A percentile compares a stretch with the other conserved stretches of the same genome.
phyloP scores from a whole-genome alignment of 2,888 invertebrate species.

The Gibbula magus region DNA sequence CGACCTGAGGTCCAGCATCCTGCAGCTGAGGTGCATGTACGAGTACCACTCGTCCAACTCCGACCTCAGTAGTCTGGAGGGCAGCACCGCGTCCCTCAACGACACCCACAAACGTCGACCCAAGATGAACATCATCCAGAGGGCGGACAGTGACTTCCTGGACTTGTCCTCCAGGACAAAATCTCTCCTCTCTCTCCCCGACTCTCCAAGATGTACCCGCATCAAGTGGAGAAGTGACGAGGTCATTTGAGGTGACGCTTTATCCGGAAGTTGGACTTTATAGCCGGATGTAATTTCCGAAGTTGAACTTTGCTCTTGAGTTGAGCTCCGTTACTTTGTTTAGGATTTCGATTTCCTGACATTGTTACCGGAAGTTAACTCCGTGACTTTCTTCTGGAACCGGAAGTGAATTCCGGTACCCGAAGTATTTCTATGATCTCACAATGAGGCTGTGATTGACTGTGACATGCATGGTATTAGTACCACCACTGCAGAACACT shows the following conservation, averaged over 20 bases:
- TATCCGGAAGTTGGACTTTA: too few relatives aligned
- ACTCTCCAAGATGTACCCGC: slow-evolving; percentile 47
- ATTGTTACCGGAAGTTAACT: too few relatives aligned
- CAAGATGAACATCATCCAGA: neutral
- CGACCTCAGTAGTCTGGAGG: slow-evolving; percentile 55
- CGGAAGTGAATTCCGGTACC: too few relatives aligned
- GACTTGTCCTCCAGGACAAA: slow-evolving; percentile 29
- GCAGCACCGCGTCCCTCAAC: slow-evolving; percentile 60
- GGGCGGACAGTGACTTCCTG: slow-evolving; percentile 29
- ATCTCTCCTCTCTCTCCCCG: slow-evolving; percentile 50
- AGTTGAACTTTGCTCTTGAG: too few relatives aligned
- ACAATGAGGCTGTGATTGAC: too few relatives aligned
- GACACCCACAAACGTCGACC: slow-evolving; percentile 32
- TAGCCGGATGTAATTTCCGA: too few relatives aligned
- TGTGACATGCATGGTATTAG: too few relatives aligned
- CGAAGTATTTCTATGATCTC: too few relatives aligned
- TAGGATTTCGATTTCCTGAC: too few relatives aligned
- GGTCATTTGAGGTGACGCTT: slow-evolving; percentile 43
- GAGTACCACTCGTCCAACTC: slow-evolving; percentile 54
- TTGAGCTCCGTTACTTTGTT: too few relatives aligned
- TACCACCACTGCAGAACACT: too few relatives aligned
- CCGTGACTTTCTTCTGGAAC: too few relatives aligned
- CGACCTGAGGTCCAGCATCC: slow-evolving; percentile 58
- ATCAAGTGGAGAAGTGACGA: slow-evolving; percentile 63
- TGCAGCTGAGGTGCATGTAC: slow-evolving; percentile 57